phyloP scores from a whole-genome alignment of 2,888 invertebrate genomes.

The Fragum sueziense region DNA sequence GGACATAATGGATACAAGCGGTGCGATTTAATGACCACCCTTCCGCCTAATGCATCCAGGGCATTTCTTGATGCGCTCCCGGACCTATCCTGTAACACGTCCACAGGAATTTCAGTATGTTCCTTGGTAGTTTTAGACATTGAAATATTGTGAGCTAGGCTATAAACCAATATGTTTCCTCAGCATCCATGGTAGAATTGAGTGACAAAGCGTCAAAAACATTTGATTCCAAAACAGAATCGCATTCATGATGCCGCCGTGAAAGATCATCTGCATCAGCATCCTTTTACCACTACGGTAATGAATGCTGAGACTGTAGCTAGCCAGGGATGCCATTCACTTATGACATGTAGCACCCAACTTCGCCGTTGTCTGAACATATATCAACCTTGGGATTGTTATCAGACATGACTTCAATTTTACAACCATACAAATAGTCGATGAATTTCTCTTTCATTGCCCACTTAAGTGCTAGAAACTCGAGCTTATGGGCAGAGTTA shows the following conservation, averaged over 20 bases:
- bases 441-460: conserved; percentile 48
- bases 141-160: background rate
- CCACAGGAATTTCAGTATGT: background rate
- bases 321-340: conserved; percentile 46
- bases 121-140: background rate
- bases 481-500: conserved; percentile 45
- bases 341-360: conserved; percentile 22
- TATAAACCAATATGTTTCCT: background rate
- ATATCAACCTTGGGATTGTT: conserved; percentile 53
- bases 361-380: conserved; percentile 43
- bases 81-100: conserved; percentile 3
- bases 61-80: conserved; percentile 5
- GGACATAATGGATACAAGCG: background rate
- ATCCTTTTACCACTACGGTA: conserved; percentile 22
- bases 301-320: conserved; percentile 46
- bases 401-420: conserved; percentile 28
- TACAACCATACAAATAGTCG: conserved; percentile 47
- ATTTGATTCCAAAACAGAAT: background rate
- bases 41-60: conserved; percentile 13
- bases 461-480: conserved; percentile 57
- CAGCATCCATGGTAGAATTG: background rate
- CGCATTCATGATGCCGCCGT: conserved; percentile 11
- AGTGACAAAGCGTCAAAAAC: conserved; percentile 26
- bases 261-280: conserved; percentile 59
- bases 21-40: background rate